Evolutionary conservation across 2,797 vertebrate genomes (phyloP).

Genomic region (Pelochelys cantorii): DNA sequence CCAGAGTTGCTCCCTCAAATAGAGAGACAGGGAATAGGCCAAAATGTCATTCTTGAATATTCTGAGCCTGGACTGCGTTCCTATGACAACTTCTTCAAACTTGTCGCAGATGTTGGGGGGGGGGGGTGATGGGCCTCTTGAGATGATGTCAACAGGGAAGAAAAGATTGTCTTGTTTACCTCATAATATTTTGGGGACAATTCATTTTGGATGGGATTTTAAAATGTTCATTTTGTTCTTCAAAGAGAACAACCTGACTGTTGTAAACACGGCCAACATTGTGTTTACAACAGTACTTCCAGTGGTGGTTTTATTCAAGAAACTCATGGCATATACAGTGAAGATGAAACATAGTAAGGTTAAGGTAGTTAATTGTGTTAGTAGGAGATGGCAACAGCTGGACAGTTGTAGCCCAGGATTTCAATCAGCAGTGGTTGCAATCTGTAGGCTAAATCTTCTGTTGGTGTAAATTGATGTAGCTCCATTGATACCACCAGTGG

Average conservation of each 20-base stretch:
- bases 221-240: not conserved
- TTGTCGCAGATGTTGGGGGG: not conserved
- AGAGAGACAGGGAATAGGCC: not conserved
- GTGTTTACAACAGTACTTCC: not conserved
- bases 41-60: not conserved
- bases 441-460: not conserved
- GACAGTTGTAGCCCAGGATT: not conserved
- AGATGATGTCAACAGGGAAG: not conserved
- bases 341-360: not conserved
- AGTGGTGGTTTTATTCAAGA: constrained; percentile 12
- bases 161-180: not conserved
- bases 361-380: not conserved
- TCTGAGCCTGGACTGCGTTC: not conserved
- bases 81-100: not conserved
- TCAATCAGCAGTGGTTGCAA: not conserved
- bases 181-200: not conserved
- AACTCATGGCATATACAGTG: not conserved
- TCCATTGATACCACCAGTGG: not conserved
- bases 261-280: too few relatives aligned
- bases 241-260: not conserved
- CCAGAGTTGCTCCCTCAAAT: not conserved
- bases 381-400: not conserved
- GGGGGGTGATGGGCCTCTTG: not conserved
- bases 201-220: not conserved
- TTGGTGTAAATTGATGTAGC: not conserved